Percentiles rank a stretch among this genome's conserved stretches.
Conservation (phyloP, 1,140 invertebrate species). For the Choristoneura fumiferana region DNA sequence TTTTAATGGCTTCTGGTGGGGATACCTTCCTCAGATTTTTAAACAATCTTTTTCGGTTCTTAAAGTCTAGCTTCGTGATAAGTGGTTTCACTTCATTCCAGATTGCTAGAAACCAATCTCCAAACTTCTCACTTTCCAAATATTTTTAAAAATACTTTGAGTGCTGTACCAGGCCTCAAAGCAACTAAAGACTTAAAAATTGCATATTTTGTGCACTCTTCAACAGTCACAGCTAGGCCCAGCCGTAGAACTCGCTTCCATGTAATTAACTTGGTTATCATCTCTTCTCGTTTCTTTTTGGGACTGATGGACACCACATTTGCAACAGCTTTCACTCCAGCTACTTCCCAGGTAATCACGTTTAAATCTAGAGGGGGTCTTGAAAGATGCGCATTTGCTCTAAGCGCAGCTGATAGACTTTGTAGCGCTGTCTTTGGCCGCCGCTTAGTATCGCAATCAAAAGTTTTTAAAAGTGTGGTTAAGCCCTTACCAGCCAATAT, state of each 20-base stretch:
- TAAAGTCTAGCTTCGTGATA: slow-evolving; percentile 24
- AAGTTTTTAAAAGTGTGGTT: background rate
- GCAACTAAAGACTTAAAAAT: background rate
- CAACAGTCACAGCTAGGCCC: slow-evolving; percentile 25
- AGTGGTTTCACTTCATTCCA: slow-evolving; percentile 41
- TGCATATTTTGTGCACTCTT: background rate
- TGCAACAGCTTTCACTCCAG: slow-evolving; percentile 44
- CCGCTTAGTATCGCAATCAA: background rate
- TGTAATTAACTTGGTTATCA: background rate
- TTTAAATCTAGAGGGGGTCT: slow-evolving; percentile 40
- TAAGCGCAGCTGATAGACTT: slow-evolving; percentile 31
- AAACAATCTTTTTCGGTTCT: background rate
- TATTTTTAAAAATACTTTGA: slow-evolving; percentile 34
- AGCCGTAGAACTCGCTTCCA: slow-evolving; percentile 23
- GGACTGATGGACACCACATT: slow-evolving; percentile 37
- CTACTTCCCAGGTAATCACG: slow-evolving; percentile 29
- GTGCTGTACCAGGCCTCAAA: slow-evolving; percentile 32
- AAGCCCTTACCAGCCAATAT: slow-evolving; percentile 11
- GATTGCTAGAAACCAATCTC: slow-evolving; percentile 23
- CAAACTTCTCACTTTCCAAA: slow-evolving; percentile 11
- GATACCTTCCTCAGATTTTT: slow-evolving; percentile 19
- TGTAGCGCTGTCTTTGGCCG: background rate
- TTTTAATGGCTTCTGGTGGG: slow-evolving; percentile 36
- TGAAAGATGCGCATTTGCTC: slow-evolving; percentile 37
- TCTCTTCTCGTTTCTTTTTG: background rate